These are phyloP conservation scores for Drosophila macrospina DNA, from an alignment of 2,888 invertebrate genomes.

Conservation along the genomic window DNA sequence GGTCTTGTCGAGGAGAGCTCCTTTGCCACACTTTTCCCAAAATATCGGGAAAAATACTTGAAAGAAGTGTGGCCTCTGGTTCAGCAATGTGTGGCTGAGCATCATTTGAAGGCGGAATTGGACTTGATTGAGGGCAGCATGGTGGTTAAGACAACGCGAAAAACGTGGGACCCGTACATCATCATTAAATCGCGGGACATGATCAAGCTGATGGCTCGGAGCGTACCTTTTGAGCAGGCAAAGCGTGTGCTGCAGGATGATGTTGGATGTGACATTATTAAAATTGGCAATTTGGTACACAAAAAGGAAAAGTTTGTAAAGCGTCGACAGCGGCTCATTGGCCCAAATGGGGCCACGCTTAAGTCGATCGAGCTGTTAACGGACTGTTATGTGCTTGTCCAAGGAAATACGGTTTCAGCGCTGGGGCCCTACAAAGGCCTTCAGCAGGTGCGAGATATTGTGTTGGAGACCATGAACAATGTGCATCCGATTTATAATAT, in stretches of 20 bases:
- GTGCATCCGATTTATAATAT: slow-evolving; percentile 99
- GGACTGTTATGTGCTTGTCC: slow-evolving; percentile 97
- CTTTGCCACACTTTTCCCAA: slow-evolving; percentile 98
- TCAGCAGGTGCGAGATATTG: slow-evolving; percentile 94
- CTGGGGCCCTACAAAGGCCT: slow-evolving; percentile 98
- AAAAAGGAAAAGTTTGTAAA: slow-evolving; percentile 98
- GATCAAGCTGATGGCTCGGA: slow-evolving; percentile 96
- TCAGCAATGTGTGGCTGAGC: slow-evolving; percentile 92
- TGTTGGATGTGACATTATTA: slow-evolving; percentile 97
- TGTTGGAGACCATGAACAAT: slow-evolving; percentile 99
- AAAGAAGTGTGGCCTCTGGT: slow-evolving; percentile 98
- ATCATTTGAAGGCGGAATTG: slow-evolving; percentile 93
- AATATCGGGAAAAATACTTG: slow-evolving; percentile 98
- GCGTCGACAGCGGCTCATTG: slow-evolving; percentile 96
- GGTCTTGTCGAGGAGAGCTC: slow-evolving; percentile 95
- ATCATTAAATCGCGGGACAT: slow-evolving; percentile 98
- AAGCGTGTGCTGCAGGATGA: slow-evolving; percentile 94
- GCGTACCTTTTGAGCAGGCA: slow-evolving; percentile 99
- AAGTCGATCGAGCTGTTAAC: slow-evolving; percentile 98
- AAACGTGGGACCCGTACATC: slow-evolving; percentile 99
- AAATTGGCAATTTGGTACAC: slow-evolving; percentile 95
- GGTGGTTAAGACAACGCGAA: slow-evolving; percentile 96
- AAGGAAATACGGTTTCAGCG: slow-evolving; percentile 98
- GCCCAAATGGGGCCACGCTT: slow-evolving; percentile 98
- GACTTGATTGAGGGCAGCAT: slow-evolving; percentile 98